Percentiles rank a stretch among this genome's conserved stretches.
Conservation (phyloP, 2,888 invertebrate genomes). For the Electrophaes corylata region DNA sequence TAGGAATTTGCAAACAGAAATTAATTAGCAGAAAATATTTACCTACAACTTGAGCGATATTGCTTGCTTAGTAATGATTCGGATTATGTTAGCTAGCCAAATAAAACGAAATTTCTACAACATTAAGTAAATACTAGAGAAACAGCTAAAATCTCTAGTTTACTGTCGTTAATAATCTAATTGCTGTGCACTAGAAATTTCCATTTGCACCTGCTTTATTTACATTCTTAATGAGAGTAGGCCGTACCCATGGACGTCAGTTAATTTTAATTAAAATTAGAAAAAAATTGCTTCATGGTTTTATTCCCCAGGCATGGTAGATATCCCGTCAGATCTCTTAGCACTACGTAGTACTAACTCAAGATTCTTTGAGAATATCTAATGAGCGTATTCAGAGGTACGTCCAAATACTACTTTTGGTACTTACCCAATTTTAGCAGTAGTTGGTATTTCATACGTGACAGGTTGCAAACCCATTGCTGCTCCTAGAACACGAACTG, state of each 20-base stretch:
- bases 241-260: conserved; percentile 8
- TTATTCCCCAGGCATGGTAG: no score
- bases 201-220: conserved; percentile 51
- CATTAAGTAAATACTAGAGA: not conserved
- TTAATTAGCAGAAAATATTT: not conserved
- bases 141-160: conserved; percentile 34
- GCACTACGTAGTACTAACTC: no score
- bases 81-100: not conserved
- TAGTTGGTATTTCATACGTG: no score
- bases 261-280: not conserved
- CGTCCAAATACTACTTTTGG: no score
- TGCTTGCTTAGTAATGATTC: not conserved
- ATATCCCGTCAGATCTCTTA: no score
- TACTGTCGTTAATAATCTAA: conserved; percentile 45
- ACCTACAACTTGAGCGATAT: not conserved
- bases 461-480: no score
- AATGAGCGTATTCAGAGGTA: no score
- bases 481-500: no score
- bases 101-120: not conserved
- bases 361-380: no score
- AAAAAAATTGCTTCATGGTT: no score
- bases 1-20: not conserved
- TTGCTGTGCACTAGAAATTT: conserved; percentile 44
- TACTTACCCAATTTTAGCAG: no score
- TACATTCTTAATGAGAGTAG: conserved; percentile 46